A percentile compares a stretch with the other conserved stretches of the same genome.
phyloP scores from a whole-genome alignment of 2,797 vertebrate species.

The Pyrocephalus nanus region DNA sequence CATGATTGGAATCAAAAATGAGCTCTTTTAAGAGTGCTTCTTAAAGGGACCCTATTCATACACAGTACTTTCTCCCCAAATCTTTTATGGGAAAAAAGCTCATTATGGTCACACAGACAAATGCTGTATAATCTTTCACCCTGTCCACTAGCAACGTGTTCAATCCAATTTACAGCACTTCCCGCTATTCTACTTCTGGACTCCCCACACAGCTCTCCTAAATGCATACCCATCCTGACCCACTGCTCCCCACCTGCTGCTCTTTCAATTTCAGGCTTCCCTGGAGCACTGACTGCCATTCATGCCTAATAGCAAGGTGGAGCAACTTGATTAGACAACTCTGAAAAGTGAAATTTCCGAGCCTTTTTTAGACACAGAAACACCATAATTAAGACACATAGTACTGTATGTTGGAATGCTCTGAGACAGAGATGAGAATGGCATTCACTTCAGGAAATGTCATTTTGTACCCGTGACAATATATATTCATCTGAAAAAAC shows the following conservation, averaged over 20 bases:
- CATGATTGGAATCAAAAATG: conserved; percentile 67
- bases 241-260: conserved; percentile 58
- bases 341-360: conserved; percentile 57
- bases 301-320: conserved; percentile 63
- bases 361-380: conserved; percentile 32
- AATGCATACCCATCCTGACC: conserved; percentile 51
- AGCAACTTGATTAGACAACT: conserved; percentile 63
- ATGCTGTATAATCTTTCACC: conserved; percentile 66
- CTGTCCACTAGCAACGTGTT: conserved; percentile 47
- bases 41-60: conserved; percentile 66
- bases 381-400: conserved; percentile 42
- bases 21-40: conserved; percentile 56
- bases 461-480: conserved; percentile 32
- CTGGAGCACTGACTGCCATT: conserved; percentile 65
- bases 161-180: conserved; percentile 64
- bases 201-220: conserved; percentile 62
- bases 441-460: conserved; percentile 43
- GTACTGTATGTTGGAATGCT: conserved; percentile 27
- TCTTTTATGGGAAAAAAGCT: conserved; percentile 67
- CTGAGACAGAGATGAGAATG: background rate
- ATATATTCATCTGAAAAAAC: conserved; percentile 27
- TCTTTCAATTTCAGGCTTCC: conserved; percentile 63
- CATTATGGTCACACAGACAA: conserved; percentile 66
- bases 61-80: conserved; percentile 61
- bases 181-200: conserved; percentile 55